Evolutionary conservation across 2,113 vertebrate genomes (phyloP).

Genomic region (Saguinus imperator): DNA sequence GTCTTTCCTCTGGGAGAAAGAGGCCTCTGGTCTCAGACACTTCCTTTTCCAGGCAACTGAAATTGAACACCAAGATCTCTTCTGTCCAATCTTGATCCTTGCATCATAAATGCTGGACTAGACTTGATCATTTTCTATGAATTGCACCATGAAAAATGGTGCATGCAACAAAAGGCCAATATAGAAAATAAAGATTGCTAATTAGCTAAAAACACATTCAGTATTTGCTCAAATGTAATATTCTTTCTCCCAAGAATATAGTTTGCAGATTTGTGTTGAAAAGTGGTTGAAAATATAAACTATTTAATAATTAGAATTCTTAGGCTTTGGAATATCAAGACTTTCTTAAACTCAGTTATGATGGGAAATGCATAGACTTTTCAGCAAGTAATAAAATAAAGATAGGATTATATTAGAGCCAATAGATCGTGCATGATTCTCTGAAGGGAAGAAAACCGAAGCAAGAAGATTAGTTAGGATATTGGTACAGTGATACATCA

Average conservation of each 20-base stretch:
- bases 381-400: slow-evolving; percentile 9
- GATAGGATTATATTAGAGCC: slow-evolving; percentile 24
- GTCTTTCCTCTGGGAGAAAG: background rate
- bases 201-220: background rate
- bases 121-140: background rate
- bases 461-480: background rate
- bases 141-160: background rate
- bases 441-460: background rate
- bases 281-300: background rate
- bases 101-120: background rate
- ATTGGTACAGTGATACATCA: background rate
- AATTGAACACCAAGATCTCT: background rate
- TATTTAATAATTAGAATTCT: background rate
- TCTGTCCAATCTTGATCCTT: background rate
- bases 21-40: background rate
- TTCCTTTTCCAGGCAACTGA: background rate
- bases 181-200: background rate
- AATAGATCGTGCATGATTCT: background rate
- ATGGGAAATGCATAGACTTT: background rate
- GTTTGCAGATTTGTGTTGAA: background rate
- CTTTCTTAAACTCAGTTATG: background rate
- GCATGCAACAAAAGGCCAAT: background rate
- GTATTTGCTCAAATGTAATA: background rate
- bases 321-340: slow-evolving; percentile 13
- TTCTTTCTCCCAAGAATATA: background rate